Conservation (phyloP, 2,797 vertebrate species). For the Melanotaenia trifasciata region DNA sequence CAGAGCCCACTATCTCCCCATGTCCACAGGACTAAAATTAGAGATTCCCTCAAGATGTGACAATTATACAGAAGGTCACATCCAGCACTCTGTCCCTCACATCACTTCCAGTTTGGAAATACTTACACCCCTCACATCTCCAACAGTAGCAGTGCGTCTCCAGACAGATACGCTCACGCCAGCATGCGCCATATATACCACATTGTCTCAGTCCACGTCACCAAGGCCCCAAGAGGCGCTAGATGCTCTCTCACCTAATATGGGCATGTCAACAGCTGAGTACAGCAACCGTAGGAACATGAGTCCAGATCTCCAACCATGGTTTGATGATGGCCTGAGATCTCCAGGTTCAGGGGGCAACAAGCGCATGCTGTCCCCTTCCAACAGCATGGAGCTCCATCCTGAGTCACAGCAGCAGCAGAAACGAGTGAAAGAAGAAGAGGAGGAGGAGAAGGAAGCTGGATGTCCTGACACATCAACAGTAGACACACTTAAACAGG, state of each 20-base stretch:
- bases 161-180: constrained; percentile 89
- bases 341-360: constrained; percentile 86
- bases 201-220: constrained; percentile 89
- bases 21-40: constrained; percentile 90
- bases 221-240: constrained; percentile 80
- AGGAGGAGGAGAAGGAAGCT: constrained; percentile 59
- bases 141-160: constrained; percentile 90
- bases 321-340: constrained; percentile 76
- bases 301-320: constrained; percentile 69
- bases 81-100: constrained; percentile 57
- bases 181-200: constrained; percentile 93
- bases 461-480: constrained; percentile 32
- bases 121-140: constrained; percentile 80
- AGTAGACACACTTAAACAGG: constrained; percentile 44
- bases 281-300: constrained; percentile 77
- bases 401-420: constrained; percentile 91
- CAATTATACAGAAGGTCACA: constrained; percentile 46
- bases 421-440: constrained; percentile 94
- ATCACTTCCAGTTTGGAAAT: constrained; percentile 83
- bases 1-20: constrained; percentile 88
- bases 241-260: constrained; percentile 76
- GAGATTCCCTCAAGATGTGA: constrained; percentile 80
- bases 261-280: constrained; percentile 78
- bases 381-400: constrained; percentile 90
- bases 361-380: constrained; percentile 94